Conservation (phyloP, 1,140 invertebrate genomes). For the Aphelenchoides avenae region DNA sequence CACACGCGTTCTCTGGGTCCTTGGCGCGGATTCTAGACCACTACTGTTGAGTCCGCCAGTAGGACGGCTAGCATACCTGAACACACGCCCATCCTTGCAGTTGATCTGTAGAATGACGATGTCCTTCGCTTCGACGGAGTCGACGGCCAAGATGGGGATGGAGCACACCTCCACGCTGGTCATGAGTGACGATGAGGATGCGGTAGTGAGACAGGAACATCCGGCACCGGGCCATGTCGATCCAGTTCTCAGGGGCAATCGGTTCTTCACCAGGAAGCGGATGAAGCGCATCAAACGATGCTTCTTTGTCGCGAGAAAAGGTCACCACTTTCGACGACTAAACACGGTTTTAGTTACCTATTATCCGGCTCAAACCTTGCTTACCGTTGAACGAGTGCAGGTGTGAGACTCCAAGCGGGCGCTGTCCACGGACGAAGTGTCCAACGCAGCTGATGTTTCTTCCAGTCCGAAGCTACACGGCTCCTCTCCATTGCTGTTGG, state of each 20-base stretch:
- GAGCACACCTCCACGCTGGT: conserved; percentile 32
- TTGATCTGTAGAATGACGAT: conserved; percentile 33
- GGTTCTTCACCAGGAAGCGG: conserved; percentile 34
- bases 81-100: conserved; percentile 38
- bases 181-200: conserved; percentile 36
- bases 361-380: no score
- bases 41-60: background rate
- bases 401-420: no score
- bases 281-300: conserved; percentile 23
- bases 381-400: no score
- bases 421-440: no score
- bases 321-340: no score
- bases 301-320: no score
- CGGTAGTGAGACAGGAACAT: conserved; percentile 34
- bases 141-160: conserved; percentile 28
- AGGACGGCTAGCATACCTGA: conserved; percentile 15
- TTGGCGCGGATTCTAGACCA: background rate
- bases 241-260: conserved; percentile 22
- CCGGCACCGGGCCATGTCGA: conserved; percentile 26
- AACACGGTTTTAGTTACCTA: no score
- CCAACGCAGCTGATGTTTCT: no score
- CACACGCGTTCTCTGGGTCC: background rate
- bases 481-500: no score
- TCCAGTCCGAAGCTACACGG: no score
- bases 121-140: conserved; percentile 29